Percentiles rank a stretch among this genome's conserved stretches.
Conservation (phyloP, 2,888 invertebrate genomes). For the Campoplex capitator region DNA sequence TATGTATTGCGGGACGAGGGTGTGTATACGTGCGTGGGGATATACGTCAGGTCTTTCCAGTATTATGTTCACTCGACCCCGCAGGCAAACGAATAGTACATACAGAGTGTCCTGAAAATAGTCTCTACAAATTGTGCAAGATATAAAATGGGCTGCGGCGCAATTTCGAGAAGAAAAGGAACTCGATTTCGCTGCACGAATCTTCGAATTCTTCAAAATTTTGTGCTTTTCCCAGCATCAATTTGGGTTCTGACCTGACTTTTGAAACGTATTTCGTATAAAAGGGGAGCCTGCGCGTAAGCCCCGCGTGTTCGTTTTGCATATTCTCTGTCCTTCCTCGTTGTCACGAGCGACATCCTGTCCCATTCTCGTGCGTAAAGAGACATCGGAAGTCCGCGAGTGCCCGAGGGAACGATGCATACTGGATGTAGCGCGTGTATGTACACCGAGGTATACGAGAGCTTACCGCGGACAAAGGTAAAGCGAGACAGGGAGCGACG, state of each 20-base stretch:
- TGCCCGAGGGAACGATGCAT: conserved; percentile 31
- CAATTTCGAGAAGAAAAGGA: not conserved
- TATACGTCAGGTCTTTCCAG: conserved; percentile 49
- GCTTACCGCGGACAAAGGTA: conserved; percentile 18
- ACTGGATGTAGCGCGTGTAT: not conserved
- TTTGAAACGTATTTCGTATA: not conserved
- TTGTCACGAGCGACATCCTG: conserved; percentile 5
- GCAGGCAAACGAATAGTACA: conserved; percentile 4
- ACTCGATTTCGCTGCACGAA: not conserved
- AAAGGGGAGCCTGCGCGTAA: not conserved
- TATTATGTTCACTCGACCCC: conserved; percentile 64
- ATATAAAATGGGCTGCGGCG: not conserved
- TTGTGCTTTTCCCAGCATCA: no score
- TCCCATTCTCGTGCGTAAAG: conserved; percentile 5
- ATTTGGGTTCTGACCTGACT: no score
- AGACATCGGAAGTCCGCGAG: conserved; percentile 26
- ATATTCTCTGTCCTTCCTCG: not conserved
- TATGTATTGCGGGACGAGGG: conserved; percentile 12
- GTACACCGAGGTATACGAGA: not conserved
- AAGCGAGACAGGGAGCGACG: not conserved
- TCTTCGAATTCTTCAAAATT: not conserved
- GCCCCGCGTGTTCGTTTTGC: not conserved
- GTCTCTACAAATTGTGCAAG: no score
- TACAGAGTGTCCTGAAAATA: not conserved
- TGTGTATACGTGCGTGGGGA: not conserved